Conservation (phyloP, 2,113 vertebrate genomes). For the Calonectris borealis region DNA sequence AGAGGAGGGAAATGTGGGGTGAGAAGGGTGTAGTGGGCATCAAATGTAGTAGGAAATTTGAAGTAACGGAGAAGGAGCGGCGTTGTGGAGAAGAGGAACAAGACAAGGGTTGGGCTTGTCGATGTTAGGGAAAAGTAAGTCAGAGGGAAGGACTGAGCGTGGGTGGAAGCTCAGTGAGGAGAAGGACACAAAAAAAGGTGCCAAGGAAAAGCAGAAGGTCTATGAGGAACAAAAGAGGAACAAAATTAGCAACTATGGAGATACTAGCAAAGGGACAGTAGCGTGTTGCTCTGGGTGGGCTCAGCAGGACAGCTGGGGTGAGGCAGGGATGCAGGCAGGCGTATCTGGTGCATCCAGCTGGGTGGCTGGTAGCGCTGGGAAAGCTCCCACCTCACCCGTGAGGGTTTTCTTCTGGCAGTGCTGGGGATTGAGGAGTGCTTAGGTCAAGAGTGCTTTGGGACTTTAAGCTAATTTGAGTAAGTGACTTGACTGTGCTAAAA, state of each 20-base stretch:
- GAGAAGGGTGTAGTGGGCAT: background rate
- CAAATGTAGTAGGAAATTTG: background rate
- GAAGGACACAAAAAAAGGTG: background rate
- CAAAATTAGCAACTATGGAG: background rate
- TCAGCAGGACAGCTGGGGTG: background rate
- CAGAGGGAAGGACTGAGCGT: background rate
- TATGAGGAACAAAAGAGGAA: background rate
- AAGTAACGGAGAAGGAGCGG: background rate
- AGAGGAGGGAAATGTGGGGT: background rate
- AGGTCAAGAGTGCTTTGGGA: background rate
- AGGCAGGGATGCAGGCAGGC: background rate
- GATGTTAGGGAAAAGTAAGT: background rate
- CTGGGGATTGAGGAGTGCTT: background rate
- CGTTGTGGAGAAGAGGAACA: background rate
- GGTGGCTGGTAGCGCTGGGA: background rate
- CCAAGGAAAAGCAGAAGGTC: background rate
- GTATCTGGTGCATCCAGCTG: background rate
- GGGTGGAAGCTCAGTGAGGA: background rate
- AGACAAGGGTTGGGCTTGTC: background rate
- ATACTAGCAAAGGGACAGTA: accelerated
- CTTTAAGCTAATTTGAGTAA: constrained; percentile 4
- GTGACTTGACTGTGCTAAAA: background rate
- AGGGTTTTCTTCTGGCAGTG: background rate
- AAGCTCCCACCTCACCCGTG: background rate
- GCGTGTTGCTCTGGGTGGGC: background rate